Evolutionary conservation across 2,888 invertebrate genomes (phyloP).

Genomic region (Omphaloscelis lunosa): DNA sequence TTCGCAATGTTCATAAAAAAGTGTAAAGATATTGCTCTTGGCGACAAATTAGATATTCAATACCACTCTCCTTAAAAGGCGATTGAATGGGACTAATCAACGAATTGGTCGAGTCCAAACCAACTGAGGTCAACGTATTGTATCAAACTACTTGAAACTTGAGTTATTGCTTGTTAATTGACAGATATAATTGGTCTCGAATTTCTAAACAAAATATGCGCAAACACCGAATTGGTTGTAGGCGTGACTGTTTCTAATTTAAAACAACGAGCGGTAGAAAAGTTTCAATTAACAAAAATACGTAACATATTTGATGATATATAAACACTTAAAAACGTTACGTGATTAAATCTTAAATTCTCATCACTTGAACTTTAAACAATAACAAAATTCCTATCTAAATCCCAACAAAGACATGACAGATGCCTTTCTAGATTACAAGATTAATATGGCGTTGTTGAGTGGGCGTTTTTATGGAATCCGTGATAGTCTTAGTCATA

Average conservation of each 20-base stretch:
- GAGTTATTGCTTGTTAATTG: constrained; percentile 59
- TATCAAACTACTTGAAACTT: constrained; percentile 56
- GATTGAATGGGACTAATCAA: constrained; percentile 56
- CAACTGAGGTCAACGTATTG: constrained; percentile 55
- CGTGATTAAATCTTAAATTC: constrained; percentile 40
- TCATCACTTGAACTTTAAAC: constrained; percentile 43
- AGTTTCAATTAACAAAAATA: constrained; percentile 39
- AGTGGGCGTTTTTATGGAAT: constrained; percentile 68
- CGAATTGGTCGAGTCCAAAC: constrained; percentile 41
- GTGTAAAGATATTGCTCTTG: constrained; percentile 51
- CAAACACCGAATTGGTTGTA: constrained; percentile 47
- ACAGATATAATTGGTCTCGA: constrained; percentile 64
- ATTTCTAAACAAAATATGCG: constrained; percentile 63
- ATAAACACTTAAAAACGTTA: constrained; percentile 14
- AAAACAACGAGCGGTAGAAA: constrained; percentile 27
- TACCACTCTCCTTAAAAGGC: constrained; percentile 39
- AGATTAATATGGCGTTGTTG: constrained; percentile 62
- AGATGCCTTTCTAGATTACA: constrained; percentile 53
- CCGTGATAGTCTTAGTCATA: constrained; percentile 63
- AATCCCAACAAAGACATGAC: constrained; percentile 56
- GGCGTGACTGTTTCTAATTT: constrained; percentile 55
- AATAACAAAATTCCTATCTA: constrained; percentile 50
- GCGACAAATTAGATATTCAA: constrained; percentile 51
- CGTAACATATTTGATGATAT: constrained; percentile 29
- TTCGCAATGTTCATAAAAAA: constrained; percentile 62